Base-by-base conservation (phyloP, 1,140 invertebrate genomes). In the Adoxophyes honmai region DNA sequence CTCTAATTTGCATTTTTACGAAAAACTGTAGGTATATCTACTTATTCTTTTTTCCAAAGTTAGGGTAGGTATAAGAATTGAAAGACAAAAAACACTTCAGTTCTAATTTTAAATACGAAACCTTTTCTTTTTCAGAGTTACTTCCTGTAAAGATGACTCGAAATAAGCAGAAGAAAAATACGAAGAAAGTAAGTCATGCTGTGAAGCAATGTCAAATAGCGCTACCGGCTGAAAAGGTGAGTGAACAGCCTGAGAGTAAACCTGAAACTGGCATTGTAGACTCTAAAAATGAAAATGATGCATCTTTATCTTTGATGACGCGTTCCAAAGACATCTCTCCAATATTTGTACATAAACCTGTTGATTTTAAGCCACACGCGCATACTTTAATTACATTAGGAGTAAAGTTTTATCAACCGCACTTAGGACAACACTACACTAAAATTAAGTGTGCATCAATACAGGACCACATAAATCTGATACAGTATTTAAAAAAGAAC, bases 271-370 rank as follows among this genome's bases (percentile, higher is more conserved):
- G 67, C 71, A 28, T 28, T 28, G 2, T 28, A 28, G 21, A 28
- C 21, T 6, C 2, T 6, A 28, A 28, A 2, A 28, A 28, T 3
- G 6, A 3, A 2, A 6, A 28, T 2, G 6, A 28, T 28, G 21
- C 21, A 28, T 28, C 21, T 28, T 28, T 28, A 6, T 2, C 21
- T 11, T 11, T n/a, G 11, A 28, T 11, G 11, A 11, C 21, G 11
- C n/a, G 0, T 7, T 48, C n/a, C 5, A 0, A 74, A 63, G 48
- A 62, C 21, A 2, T 78, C 11, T 76, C 78, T 34, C 63, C 71
- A 6, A 64, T 83, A 16, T 81, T 78, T 63, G 52, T 83, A 52
- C 78, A 83, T 56, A 65, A 67, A 60, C 71, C 76, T 7, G 11
- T 56, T 1, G 60, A 75, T 15, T 75, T 81, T 57, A 18, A 59